Base-by-base conservation (phyloP, 2,113 vertebrate species). In the Sceloporus tristichus region DNA sequence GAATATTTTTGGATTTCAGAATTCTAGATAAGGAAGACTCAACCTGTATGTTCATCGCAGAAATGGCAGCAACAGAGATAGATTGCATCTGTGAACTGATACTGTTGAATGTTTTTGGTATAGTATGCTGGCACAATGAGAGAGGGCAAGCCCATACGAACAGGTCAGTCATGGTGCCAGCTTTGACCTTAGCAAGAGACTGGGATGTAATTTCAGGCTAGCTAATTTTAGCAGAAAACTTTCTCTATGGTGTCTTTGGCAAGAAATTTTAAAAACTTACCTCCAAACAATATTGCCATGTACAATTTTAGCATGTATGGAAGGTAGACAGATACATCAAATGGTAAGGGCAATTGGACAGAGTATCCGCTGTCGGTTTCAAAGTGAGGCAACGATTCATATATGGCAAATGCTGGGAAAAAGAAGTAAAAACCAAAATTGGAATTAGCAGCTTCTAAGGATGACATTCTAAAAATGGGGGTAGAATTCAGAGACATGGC, bases 391-490 rank as follows among this genome's bases (percentile, higher is more conserved):
- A 98, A 91, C 0, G 97, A 98, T 86, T 98, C 96, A 88, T 96
- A 98, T 82, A 99, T 93, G 14, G 97, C 97, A 90, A 98, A 95
- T 85, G 96, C 99, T 99, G 95, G 89, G 92, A 85, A 88, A 53
- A 88, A 90, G 16, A 48, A 40, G 23, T 38, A 14, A 21, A 25
- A 65, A 65, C 83, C 48, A 27, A 40, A 48, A 48, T 27, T 9
- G 25, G 62, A 78, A 65, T 38, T 27, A 73, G 42, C 25, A 34
- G 62, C 38, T 82, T 82, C 19, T 59, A 73, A 73, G 19, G 34
- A 2, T 16, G 34, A 71, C 10, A 73, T 48, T 48, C 42, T n/a
- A 3, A 34, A 65, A 65, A 38, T 18, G 48, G 48, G 48, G 48
- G 48, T 48, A 48, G 48, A 48, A 48, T 48, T 48, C 48, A 48